Evolutionary conservation across 2,113 vertebrate genomes (phyloP).

Genomic region (Lanius ludovicianus): DNA sequence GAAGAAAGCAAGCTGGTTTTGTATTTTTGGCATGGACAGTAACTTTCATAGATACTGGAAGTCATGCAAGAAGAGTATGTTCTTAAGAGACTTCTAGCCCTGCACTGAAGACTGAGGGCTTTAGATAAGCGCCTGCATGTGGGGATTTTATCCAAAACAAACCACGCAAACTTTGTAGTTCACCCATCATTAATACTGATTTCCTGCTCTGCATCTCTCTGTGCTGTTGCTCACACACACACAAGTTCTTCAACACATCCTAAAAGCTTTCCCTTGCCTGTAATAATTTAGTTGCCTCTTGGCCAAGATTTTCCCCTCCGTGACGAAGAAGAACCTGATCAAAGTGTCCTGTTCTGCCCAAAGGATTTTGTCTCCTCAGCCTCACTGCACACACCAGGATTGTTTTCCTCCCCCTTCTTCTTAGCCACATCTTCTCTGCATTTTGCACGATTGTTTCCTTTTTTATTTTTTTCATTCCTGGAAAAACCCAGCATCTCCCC

Average conservation of each 20-base stretch:
- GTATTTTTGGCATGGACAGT: neutral
- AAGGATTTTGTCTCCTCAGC: neutral
- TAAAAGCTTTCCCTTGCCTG: neutral
- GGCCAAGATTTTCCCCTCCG: neutral
- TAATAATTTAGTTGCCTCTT: neutral
- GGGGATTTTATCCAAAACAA: constrained; percentile 28
- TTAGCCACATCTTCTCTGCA: neutral
- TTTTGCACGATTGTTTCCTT: neutral
- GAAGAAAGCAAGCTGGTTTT: neutral
- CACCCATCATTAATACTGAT: neutral
- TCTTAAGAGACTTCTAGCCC: neutral
- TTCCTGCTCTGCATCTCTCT: neutral
- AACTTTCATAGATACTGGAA: constrained; percentile 20
- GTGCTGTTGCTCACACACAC: neutral
- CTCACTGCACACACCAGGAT: fast-evolving
- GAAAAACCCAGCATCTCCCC: neutral
- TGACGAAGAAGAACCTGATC: neutral
- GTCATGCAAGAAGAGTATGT: neutral
- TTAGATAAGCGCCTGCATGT: constrained; percentile 23
- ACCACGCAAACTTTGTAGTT: neutral
- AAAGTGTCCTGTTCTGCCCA: neutral
- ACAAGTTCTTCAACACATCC: neutral
- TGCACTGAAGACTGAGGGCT: neutral
- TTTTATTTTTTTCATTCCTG: neutral
- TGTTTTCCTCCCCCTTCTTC: neutral